phyloP scores from a whole-genome alignment of 2,113 vertebrate genomes.

The Rhea americana region DNA sequence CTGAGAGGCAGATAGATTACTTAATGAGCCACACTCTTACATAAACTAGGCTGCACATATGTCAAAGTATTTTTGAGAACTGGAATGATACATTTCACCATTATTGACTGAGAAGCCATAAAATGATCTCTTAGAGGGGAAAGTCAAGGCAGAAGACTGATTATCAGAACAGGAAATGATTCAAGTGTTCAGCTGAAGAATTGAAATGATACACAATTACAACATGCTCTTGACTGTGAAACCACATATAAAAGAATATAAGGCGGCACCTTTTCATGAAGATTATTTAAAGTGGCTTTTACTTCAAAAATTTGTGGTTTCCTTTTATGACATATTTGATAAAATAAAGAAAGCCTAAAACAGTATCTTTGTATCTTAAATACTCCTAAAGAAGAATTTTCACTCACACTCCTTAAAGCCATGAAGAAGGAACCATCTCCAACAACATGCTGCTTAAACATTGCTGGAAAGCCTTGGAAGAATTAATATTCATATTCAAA shows the following conservation, averaged over 20 bases:
- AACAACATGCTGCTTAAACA: background rate
- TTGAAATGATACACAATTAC: background rate
- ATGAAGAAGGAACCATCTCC: background rate
- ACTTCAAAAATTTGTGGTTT: slow-evolving; percentile 77
- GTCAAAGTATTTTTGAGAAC: background rate
- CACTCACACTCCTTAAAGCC: background rate
- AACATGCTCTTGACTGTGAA: slow-evolving; percentile 55
- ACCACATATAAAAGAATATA: slow-evolving; percentile 69
- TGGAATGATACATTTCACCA: background rate
- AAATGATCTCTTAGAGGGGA: background rate
- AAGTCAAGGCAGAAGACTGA: background rate
- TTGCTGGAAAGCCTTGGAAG: background rate
- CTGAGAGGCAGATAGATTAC: background rate
- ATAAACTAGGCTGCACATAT: background rate
- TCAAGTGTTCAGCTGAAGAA: background rate
- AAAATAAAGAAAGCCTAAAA: slow-evolving; percentile 14
- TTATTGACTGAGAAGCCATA: background rate
- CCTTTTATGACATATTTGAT: slow-evolving; percentile 64
- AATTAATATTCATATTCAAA: slow-evolving; percentile 1
- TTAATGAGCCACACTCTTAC: fast-evolving
- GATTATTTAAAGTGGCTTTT: slow-evolving; percentile 79
- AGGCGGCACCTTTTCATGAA: slow-evolving; percentile 48
- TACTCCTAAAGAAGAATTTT: slow-evolving; percentile 23
- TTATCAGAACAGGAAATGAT: slow-evolving; percentile 12
- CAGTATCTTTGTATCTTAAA: background rate